phyloP scores from a whole-genome alignment of 2,888 invertebrate species.

The Galeopsomyia nigrocyanea region DNA sequence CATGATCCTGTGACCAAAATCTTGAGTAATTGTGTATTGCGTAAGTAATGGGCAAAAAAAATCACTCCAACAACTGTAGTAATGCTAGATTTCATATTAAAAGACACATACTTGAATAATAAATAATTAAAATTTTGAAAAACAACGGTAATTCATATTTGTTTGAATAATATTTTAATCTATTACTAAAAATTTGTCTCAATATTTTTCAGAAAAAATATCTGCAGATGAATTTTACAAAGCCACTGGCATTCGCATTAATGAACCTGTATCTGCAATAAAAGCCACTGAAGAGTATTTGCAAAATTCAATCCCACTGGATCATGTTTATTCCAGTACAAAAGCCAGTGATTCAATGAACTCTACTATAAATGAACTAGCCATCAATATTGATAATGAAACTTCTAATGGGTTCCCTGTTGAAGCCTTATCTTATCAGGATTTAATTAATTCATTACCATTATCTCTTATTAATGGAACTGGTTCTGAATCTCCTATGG shows the following conservation, averaged over 20 bases:
- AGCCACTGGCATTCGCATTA: constrained; percentile 46
- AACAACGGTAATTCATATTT: not conserved
- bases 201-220: constrained; percentile 43
- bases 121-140: not conserved
- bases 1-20: constrained; percentile 43
- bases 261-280: constrained; percentile 42
- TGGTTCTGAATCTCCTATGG: constrained; percentile 28
- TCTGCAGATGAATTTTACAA: constrained; percentile 48
- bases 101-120: not conserved
- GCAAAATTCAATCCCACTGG: constrained; percentile 34
- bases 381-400: constrained; percentile 37
- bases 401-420: constrained; percentile 40
- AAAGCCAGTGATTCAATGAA: constrained; percentile 31
- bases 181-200: not conserved
- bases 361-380: constrained; percentile 15
- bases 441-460: constrained; percentile 44
- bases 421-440: constrained; percentile 41
- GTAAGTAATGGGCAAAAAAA: constrained; percentile 25
- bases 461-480: constrained; percentile 36
- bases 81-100: not conserved
- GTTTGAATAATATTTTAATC: not conserved
- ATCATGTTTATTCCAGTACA: constrained; percentile 40
- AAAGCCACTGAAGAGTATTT: constrained; percentile 42
- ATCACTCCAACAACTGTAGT: not conserved
- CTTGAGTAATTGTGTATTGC: constrained; percentile 43